Base-by-base conservation (phyloP, 2,888 invertebrate species). In the Thymelicus sylvestris region DNA sequence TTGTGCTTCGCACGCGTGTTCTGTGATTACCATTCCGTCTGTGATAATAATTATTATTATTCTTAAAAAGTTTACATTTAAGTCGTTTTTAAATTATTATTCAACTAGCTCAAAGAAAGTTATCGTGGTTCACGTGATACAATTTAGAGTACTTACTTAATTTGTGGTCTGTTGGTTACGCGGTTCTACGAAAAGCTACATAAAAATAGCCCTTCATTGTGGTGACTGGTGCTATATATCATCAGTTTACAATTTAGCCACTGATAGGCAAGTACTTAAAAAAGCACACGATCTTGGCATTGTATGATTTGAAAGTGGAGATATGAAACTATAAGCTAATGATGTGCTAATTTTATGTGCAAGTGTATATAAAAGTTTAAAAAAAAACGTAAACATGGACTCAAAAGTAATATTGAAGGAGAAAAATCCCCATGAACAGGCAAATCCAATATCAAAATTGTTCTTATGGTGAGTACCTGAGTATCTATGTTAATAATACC, bases 381-480 rank as follows among this genome's bases (percentile, higher is more conserved):
- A 39, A 7, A 50, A n/a, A 41, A 65, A n/a, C n/a, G 15, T 15
- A 72, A 84, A 80, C 72, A 96, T 96, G 96, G 95, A 96, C 82
- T 94, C 95, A 64, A 95, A 94, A 82, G 95, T 94, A 74, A 94
- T 94, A 78, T 89, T 95, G 75, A 93, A 95, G 71, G 95, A 95
- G 78, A 95, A 95, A 69, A 96, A 95, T 85, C 96, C 96, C 0
- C 93, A 95, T 77, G 91, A 93, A 50, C 91, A 87, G 67, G 95
- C 96, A 0, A 96, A 95, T 84, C 80, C 94, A 61, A 72, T 96
- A 31, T 95, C 95, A 10, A 95, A 93, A 87, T 84, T 95, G 75
- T 89, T 95, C 80, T 94, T 96, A 81, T 95, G 95, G 96, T 96
- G 86, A 95, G 96, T 95, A 19, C 8, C 39, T 31, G 24, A 57